Conservation (phyloP, 2,888 invertebrate genomes). For the Isotomurus palustris region DNA sequence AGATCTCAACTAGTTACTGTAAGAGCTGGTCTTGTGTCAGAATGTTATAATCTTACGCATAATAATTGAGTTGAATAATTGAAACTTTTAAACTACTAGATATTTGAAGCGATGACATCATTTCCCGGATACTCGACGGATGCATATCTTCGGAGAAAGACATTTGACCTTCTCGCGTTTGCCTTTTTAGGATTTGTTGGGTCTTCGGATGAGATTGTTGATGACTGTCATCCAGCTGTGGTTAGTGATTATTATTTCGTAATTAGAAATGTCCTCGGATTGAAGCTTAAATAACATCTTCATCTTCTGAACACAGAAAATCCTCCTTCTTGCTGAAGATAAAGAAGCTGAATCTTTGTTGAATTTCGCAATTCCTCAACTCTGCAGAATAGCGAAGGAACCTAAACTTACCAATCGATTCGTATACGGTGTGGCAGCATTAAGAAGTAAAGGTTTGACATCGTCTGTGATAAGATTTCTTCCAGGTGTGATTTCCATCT, state of each 20-base stretch:
- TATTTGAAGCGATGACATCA: conserved; percentile 18
- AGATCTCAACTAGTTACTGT: conserved; percentile 14
- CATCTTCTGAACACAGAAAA: conserved; percentile 19
- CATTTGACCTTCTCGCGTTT: conserved; percentile 16
- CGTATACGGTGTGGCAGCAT: not conserved
- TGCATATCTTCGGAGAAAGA: conserved; percentile 19
- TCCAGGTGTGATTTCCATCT: conserved; percentile 17
- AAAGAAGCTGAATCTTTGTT: conserved; percentile 4
- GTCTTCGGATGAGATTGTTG: not conserved
- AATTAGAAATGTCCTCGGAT: not conserved
- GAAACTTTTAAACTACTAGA: conserved; percentile 10
- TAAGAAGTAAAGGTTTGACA: conserved; percentile 1
- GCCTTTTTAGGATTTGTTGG: conserved; percentile 19
- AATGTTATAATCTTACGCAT: no score
- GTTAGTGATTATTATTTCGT: conserved; percentile 11
- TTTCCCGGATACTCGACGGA: conserved; percentile 16
- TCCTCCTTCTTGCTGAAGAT: conserved; percentile 17
- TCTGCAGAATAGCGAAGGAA: conserved; percentile 7
- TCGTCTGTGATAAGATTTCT: conserved; percentile 9
- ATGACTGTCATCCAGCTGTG: conserved; percentile 20
- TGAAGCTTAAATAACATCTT: not conserved
- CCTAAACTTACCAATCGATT: conserved; percentile 14
- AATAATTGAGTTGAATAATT: not conserved
- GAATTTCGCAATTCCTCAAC: conserved; percentile 15
- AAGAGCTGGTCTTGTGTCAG: not conserved